A percentile compares a stretch with the other conserved stretches of the same genome.
Evolutionary conservation across 2,797 vertebrate genomes (phyloP).

Genomic region (Cossypha dichroa): DNA sequence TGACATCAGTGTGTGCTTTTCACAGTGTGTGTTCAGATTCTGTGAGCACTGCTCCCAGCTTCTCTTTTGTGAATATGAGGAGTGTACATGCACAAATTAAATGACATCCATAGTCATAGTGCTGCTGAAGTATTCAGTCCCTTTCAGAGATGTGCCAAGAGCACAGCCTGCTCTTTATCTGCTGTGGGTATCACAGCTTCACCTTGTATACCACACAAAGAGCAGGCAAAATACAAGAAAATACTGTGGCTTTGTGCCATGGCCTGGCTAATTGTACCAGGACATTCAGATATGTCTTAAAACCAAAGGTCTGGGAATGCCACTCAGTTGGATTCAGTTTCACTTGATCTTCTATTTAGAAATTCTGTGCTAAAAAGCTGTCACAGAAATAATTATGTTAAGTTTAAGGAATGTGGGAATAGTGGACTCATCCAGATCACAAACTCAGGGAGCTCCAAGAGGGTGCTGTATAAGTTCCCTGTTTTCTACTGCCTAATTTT

Average conservation of each 20-base stretch:
- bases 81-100: fast-evolving
- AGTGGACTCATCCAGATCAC: not conserved
- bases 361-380: not conserved
- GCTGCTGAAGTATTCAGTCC: not conserved
- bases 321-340: not conserved
- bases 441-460: fast-evolving
- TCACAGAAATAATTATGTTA: not conserved
- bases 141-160: not conserved
- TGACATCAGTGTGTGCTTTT: not conserved
- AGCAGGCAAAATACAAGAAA: not conserved
- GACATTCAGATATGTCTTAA: fast-evolving
- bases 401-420: not conserved
- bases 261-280: not conserved
- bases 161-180: not conserved
- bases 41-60: not conserved
- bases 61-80: not conserved
- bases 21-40: fast-evolving
- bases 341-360: not conserved
- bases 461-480: not conserved
- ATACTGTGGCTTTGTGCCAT: not conserved
- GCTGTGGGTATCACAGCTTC: not conserved
- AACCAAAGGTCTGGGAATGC: not conserved
- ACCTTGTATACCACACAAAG: not conserved
- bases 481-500: not conserved
- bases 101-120: fast-evolving